Evolutionary conservation across 1,140 invertebrate genomes (phyloP).

Genomic region (Camponotus vicinus): DNA sequence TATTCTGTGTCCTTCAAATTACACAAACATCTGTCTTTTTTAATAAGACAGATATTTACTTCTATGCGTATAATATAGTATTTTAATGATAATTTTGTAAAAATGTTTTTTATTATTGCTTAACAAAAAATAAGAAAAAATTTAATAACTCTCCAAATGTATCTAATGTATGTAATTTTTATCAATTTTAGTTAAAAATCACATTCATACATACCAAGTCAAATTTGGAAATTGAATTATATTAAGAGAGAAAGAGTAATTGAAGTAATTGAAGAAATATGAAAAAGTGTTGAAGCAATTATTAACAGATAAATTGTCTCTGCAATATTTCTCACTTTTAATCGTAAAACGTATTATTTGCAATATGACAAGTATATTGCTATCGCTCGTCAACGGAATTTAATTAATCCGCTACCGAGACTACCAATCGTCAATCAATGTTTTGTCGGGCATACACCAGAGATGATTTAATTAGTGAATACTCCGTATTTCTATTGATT

Average conservation of each 20-base stretch:
- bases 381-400: background rate
- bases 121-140: background rate
- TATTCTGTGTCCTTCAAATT: background rate
- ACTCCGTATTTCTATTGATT: constrained; percentile 1
- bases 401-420: constrained; percentile 45
- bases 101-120: background rate
- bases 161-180: background rate
- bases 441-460: background rate
- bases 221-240: background rate
- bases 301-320: constrained; percentile 4
- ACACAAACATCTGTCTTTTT: background rate
- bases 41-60: background rate
- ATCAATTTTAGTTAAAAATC: background rate
- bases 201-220: background rate
- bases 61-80: background rate
- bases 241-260: background rate
- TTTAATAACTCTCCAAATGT: background rate
- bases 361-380: background rate
- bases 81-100: background rate
- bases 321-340: background rate
- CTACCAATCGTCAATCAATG: constrained; percentile 38
- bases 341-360: background rate
- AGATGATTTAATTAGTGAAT: constrained; percentile 49
- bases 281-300: background rate
- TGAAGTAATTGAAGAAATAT: no score